A percentile compares a stretch with the other conserved stretches of the same genome.
Conservation (phyloP, 2,797 vertebrate species). For the Alca torda region DNA sequence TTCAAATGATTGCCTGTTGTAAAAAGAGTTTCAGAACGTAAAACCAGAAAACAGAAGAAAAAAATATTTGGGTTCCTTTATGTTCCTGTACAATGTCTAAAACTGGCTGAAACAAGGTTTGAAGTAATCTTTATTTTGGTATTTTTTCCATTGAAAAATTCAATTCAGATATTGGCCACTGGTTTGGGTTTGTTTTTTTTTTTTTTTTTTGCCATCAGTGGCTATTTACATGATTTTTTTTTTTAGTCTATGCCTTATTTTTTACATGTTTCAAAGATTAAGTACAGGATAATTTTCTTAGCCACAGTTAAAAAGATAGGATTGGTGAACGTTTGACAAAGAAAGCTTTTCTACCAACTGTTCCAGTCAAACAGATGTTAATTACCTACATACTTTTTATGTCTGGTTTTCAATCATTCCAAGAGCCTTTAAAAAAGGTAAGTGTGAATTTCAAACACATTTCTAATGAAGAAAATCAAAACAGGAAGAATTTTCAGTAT, state of each 20-base stretch:
- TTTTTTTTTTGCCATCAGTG: neutral
- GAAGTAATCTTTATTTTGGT: neutral
- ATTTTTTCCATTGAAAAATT: neutral
- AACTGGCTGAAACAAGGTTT: neutral
- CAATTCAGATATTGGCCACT: neutral
- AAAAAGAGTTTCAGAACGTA: neutral
- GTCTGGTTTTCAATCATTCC: neutral
- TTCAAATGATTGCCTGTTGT: neutral
- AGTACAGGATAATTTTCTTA: neutral
- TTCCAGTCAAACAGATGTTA: conserved; percentile 32
- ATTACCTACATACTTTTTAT: conserved; percentile 4
- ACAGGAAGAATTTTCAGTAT: neutral
- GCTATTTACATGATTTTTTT: neutral
- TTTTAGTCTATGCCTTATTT: neutral
- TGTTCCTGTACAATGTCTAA: neutral
- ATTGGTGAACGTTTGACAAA: neutral
- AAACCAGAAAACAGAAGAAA: neutral
- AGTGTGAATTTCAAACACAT: neutral
- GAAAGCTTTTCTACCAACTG: neutral
- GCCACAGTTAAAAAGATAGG: neutral
- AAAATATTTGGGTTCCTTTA: neutral
- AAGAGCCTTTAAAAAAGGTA: neutral
- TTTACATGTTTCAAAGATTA: neutral
- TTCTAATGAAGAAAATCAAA: conserved; percentile 28
- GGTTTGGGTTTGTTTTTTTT: too few relatives aligned